These are phyloP conservation scores for Hesperia comma DNA, from an alignment of 2,888 invertebrate genomes.

Conservation along the genomic window DNA sequence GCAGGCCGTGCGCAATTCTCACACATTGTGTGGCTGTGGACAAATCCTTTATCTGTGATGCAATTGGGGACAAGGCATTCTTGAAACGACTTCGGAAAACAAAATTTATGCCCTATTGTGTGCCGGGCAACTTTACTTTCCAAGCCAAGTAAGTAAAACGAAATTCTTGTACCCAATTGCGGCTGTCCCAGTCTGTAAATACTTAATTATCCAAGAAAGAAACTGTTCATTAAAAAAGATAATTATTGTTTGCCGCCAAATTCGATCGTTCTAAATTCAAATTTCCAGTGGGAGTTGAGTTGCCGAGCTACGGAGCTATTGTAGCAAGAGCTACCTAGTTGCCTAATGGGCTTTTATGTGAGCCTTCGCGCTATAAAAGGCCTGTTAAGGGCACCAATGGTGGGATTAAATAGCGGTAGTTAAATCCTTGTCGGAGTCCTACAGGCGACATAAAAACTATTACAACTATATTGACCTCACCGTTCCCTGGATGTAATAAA, in stretches of 20 bases:
- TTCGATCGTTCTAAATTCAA: conserved; percentile 1
- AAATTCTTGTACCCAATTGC: conserved; percentile 11
- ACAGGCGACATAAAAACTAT: neutral
- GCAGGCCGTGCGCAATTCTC: conserved; percentile 2
- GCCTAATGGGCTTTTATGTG: neutral
- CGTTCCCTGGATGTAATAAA: too few species aligned
- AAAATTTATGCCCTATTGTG: conserved; percentile 14
- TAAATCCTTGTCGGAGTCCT: conserved; percentile 4
- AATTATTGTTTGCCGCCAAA: neutral
- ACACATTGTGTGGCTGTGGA: conserved; percentile 11
- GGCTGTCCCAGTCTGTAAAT: neutral
- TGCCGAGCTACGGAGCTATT: too few species aligned
- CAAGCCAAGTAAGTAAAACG: conserved; percentile 7
- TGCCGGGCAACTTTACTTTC: neutral
- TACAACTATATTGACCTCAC: neutral
- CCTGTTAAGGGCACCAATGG: neutral
- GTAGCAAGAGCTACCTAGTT: neutral
- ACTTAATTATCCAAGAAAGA: neutral
- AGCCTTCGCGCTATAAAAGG: neutral
- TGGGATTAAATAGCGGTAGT: neutral
- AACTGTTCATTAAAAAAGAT: neutral
- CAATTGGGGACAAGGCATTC: conserved; percentile 18
- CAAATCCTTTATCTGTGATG: conserved; percentile 14
- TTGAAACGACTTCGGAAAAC: conserved; percentile 4
- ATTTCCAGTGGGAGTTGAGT: neutral